phyloP scores from a whole-genome alignment of 2,797 vertebrate species.

The Spinibarbus caldwelli region DNA sequence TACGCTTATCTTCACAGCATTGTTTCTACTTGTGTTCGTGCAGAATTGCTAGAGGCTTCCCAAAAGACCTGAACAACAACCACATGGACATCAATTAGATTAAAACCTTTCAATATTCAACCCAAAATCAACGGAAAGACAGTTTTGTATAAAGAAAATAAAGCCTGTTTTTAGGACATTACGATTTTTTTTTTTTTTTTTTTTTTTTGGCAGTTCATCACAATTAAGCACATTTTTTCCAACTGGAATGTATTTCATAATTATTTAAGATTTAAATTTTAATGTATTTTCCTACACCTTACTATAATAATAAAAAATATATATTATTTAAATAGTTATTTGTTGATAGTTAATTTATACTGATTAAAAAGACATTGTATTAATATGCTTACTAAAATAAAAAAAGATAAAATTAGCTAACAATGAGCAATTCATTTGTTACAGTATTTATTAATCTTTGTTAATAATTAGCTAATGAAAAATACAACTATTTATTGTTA shows the following conservation, averaged over 20 bases:
- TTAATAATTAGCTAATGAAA: too few relatives aligned
- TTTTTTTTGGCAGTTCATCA: not conserved
- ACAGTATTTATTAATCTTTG: too few relatives aligned
- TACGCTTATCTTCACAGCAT: conserved; percentile 3
- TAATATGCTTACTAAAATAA: too few relatives aligned
- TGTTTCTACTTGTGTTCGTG: not conserved
- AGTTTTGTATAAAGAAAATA: not conserved
- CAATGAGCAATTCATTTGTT: too few relatives aligned
- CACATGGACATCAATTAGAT: not conserved
- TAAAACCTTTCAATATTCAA: not conserved
- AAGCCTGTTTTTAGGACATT: too few relatives aligned
- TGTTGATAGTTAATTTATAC: too few relatives aligned
- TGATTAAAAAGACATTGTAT: too few relatives aligned
- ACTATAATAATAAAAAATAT: too few relatives aligned
- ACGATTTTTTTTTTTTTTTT: not conserved
- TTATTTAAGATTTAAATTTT: not conserved
- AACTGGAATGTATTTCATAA: not conserved
- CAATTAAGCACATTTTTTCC: not conserved
- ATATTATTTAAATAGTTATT: too few relatives aligned
- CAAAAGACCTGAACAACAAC: not conserved
- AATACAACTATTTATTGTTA: too few relatives aligned
- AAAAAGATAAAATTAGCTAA: too few relatives aligned
- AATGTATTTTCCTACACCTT: too few relatives aligned
- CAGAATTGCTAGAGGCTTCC: not conserved
- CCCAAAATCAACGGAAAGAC: not conserved